These are phyloP conservation scores for Podarcis muralis DNA, from an alignment of 2,113 vertebrate genomes.

Conservation along the genomic window DNA sequence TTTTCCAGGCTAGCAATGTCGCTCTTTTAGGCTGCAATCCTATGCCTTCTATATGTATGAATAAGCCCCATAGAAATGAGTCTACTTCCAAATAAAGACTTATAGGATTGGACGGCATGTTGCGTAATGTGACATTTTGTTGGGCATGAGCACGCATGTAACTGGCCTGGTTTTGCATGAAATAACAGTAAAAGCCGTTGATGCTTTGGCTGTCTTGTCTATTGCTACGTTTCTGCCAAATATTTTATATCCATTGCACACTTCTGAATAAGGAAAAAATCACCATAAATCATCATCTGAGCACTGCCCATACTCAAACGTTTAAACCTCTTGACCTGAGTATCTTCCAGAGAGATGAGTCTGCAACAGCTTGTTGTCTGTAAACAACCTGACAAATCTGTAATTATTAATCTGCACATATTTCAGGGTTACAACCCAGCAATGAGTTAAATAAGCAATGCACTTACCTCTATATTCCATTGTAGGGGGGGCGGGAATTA, in stretches of 20 bases:
- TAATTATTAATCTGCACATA: neutral
- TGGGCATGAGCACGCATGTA: neutral
- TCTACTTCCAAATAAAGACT: neutral
- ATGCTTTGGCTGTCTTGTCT: neutral
- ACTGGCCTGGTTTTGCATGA: neutral
- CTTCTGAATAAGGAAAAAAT: neutral
- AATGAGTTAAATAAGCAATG: neutral
- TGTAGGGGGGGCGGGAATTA: neutral
- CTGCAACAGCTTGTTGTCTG: neutral
- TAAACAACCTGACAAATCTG: neutral
- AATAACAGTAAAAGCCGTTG: neutral
- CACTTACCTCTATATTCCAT: neutral
- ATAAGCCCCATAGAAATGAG: neutral
- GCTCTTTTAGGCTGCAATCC: neutral
- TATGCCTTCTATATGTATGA: neutral
- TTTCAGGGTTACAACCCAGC: neutral
- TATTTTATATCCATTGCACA: neutral
- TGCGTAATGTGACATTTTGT: neutral
- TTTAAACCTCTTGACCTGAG: neutral
- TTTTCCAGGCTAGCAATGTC: constrained; percentile 24
- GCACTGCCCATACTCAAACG: neutral
- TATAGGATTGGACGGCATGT: neutral
- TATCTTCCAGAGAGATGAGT: neutral
- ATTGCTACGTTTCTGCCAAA: neutral
- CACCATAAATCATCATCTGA: neutral